Conservation (phyloP, 30 jellyfish, hydroid and myxozoan genomes). For the Calvadosia cruxmelitensis region DNA sequence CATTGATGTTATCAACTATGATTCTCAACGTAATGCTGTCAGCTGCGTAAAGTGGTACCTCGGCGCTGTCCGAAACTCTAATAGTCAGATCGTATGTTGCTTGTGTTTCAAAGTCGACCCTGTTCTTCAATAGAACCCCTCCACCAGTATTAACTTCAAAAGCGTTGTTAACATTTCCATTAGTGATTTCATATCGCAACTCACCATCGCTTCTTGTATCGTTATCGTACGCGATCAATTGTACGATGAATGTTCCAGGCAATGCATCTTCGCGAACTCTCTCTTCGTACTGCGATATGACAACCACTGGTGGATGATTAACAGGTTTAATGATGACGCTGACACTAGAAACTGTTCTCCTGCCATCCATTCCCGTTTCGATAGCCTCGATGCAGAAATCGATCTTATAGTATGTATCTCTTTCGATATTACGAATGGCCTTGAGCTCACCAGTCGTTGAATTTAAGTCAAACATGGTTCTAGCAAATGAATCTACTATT, state of each 20-base stretch:
- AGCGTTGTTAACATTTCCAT: slow-evolving; percentile 14
- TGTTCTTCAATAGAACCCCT: slow-evolving; percentile 15
- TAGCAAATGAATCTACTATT: background rate
- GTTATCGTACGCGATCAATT: background rate
- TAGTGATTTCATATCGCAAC: background rate
- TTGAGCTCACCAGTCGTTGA: background rate
- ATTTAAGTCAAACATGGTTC: background rate
- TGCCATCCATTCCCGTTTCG: background rate
- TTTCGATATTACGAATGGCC: background rate
- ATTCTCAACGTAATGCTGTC: slow-evolving; percentile 11
- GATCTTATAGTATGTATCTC: background rate
- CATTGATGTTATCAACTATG: background rate
- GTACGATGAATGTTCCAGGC: background rate
- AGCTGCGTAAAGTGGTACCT: background rate
- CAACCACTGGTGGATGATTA: background rate
- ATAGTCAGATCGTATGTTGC: background rate
- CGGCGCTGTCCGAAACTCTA: slow-evolving; percentile 14
- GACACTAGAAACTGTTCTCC: background rate
- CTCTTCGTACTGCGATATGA: background rate
- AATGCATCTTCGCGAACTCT: background rate
- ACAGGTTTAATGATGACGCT: background rate
- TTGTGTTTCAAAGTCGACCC: background rate
- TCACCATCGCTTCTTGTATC: slow-evolving; percentile 3
- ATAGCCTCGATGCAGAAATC: background rate
- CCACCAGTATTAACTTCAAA: slow-evolving; percentile 15